Base-by-base conservation (phyloP, 2,888 invertebrate genomes). In the Lasioglossum malachurum region DNA sequence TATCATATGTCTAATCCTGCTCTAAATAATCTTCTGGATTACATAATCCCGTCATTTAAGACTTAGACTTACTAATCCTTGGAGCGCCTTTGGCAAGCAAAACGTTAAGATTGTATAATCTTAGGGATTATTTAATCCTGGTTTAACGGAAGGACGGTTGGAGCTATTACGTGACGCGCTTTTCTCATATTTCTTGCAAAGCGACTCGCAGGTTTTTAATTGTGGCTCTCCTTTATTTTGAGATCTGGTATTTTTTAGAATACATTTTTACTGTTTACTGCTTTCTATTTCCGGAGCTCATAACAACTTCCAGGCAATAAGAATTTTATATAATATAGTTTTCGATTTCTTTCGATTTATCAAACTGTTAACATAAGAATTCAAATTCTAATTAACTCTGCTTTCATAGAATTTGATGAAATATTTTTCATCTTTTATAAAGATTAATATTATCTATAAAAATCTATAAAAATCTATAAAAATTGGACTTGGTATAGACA, bases 1-100 rank as follows among this genome's bases (percentile, higher is more conserved):
- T 83, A 86, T 88, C 88, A 83, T 83, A 85, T 80, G 79, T 72
- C 83, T 90, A 89, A 90, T 90, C 87, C 86, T 67, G 78, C 82
- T 80, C 88, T 86, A 91, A 87, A 83, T 87, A 91, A 90, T 90
- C 90, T 83, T 80, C 67, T 27, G 84, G 88, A 91, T 91, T 91
- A 89, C 86, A 90, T 89, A 91, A 91, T 91, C 91, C 91, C 77
- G 84, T 86, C 91, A 87, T 91, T 91, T 87, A 81, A 83, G 87
- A 90, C 88, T 91, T 90, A 87, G 84, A 88, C 88, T 89, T 84
- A 84, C 85, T 91, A 90, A 91, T 91, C 90, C 87, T 85, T 78
- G 83, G 76, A 91, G 91, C 86, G 86, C 79, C 89, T 86, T 86
- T 81, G 72, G 75, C 90, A 87, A 91, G 91, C 91, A 91, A 91